These are phyloP conservation scores for Aleadryas rufinucha DNA, from an alignment of 2,113 vertebrate species.

Conservation along the genomic window DNA sequence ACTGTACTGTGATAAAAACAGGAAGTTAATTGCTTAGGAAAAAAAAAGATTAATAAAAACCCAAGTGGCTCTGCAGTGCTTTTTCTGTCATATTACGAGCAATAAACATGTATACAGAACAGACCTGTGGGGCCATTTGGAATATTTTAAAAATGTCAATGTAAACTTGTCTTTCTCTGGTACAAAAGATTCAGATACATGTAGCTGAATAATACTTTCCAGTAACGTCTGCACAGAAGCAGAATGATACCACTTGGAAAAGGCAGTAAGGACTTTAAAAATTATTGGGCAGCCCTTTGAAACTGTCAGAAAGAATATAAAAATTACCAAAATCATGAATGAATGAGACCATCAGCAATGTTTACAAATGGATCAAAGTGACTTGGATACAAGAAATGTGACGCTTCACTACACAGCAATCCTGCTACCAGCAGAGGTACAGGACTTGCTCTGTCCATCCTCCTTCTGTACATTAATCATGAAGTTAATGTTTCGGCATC, in stretches of 20 bases:
- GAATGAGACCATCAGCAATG: neutral
- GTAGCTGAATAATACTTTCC: neutral
- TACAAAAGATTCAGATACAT: neutral
- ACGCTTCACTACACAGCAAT: neutral
- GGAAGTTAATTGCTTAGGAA: conserved; percentile 6
- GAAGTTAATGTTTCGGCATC: neutral
- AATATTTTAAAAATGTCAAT: neutral
- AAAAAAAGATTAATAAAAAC: neutral
- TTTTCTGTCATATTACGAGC: conserved; percentile 1
- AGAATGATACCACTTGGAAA: neutral
- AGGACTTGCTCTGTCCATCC: neutral
- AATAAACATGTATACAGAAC: neutral
- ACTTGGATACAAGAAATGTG: neutral
- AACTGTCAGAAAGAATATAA: neutral
- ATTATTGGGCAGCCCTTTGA: neutral
- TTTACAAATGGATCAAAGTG: neutral
- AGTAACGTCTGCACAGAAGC: neutral
- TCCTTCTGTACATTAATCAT: neutral
- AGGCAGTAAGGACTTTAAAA: neutral
- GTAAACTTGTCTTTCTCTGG: neutral
- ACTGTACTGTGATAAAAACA: conserved; percentile 4
- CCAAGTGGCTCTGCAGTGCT: conserved; percentile 5
- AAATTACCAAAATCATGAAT: neutral
- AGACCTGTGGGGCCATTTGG: conserved; percentile 8
- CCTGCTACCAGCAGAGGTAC: neutral